A percentile compares a stretch with the other conserved stretches of the same genome.
These are phyloP conservation scores for Chamaedrilus cognettii DNA, from an alignment of 2,888 invertebrate genomes.

Conservation along the genomic window DNA sequence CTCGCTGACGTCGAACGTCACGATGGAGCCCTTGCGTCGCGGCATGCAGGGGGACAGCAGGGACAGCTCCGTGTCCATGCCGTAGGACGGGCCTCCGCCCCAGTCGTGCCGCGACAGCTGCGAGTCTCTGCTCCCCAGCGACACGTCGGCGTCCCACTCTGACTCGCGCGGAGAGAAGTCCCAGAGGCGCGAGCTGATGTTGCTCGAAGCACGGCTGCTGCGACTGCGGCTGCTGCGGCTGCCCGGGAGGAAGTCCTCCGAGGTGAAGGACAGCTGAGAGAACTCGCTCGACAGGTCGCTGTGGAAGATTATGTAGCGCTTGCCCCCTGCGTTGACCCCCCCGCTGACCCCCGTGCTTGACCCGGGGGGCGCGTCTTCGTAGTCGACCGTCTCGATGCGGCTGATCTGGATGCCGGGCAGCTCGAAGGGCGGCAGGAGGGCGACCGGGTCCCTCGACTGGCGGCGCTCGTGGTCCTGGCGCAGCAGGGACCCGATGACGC, in stretches of 20 bases:
- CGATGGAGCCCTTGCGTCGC: conserved; percentile 22
- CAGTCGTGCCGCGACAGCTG: conserved; percentile 13
- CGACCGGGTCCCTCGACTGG: conserved; percentile 19
- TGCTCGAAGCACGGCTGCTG: conserved; percentile 36
- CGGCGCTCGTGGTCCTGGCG: background rate
- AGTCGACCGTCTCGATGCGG: conserved; percentile 38
- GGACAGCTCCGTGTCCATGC: conserved; percentile 6
- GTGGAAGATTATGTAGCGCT: conserved; percentile 28
- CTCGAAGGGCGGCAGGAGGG: conserved; percentile 14
- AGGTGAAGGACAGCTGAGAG: conserved; percentile 34
- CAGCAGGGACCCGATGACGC: conserved; percentile 13
- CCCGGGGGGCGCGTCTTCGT: conserved; percentile 27
- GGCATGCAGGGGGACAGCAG: conserved; percentile 31
- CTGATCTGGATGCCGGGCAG: conserved; percentile 37
- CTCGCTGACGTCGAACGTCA: conserved; percentile 36
- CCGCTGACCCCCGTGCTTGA: conserved; percentile 21
- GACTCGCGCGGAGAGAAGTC: conserved; percentile 38
- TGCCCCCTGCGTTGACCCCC: background rate
- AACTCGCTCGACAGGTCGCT: conserved; percentile 35
- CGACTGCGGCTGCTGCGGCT: conserved; percentile 35
- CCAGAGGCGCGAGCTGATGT: conserved; percentile 37
- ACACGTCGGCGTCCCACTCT: conserved; percentile 37
- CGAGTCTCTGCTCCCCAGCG: conserved; percentile 20
- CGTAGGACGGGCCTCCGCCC: conserved; percentile 13
- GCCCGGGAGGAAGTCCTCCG: conserved; percentile 36